Evolutionary conservation across 2,797 vertebrate genomes (phyloP), one percentile per base, ranked within the genome.

Genomic region (Agapornis canus): DNA sequence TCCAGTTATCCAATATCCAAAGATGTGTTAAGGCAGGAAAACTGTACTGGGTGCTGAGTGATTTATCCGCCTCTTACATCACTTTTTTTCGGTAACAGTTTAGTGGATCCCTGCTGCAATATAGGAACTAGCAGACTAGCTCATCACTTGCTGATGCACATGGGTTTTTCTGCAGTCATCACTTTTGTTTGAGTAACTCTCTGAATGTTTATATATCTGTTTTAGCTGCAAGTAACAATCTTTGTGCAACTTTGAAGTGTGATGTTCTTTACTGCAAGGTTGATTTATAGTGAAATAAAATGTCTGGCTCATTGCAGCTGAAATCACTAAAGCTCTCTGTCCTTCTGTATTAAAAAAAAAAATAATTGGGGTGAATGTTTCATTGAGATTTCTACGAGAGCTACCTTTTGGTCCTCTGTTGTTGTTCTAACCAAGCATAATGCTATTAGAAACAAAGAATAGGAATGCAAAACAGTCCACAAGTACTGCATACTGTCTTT

Each of bases 251-350:
- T 90, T 88, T 54, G 13, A 51, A 85, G 57, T 29, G 27, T 49
- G 19, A 23, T 42, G 37, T 43, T 63, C 27, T 76, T 5, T 27
- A 45, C 2, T 8, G 7, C 10, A 77, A 54, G 7, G 43, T 43
- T 54, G 66, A 59, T 84, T 84, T 86, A 48, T 39, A 93, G 39
- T 32, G 18, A 82, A 84, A 82, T 51, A 13, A 68, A 88, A 31
- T 75, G 37, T 7, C 35, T 32, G 29, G 14, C 19, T 83, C 19
- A 23, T 23, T 79, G 43, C 22, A 52, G 61, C 19, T 54, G 65
- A 56, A 68, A 68, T 75, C 43, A 35, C 20, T 84, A 47, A 79
- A 13, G 10, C 3, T 68, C 82, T 76, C 43, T 35, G 7, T 64
- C 26, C 21, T 32, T 81, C n/a, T 35, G 4, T 21, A 43, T 5